Evolutionary conservation across 2,888 invertebrate genomes (phyloP).

Genomic region (Leuctra nigra): DNA sequence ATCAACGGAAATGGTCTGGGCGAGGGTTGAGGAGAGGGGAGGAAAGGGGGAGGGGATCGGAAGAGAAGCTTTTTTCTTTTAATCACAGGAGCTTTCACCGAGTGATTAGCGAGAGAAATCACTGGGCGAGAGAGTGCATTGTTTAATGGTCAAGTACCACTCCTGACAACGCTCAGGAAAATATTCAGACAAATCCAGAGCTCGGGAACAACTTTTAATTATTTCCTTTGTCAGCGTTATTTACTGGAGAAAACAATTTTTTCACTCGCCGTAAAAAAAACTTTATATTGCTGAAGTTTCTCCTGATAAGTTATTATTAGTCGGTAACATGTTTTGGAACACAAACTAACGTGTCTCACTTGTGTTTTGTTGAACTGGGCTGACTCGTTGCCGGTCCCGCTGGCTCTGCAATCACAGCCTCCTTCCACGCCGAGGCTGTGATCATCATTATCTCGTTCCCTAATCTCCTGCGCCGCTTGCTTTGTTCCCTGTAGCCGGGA

Average conservation of each 20-base stretch:
- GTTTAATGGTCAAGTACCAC: conserved; percentile 2
- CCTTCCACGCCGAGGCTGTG: not conserved
- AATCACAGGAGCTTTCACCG: not conserved
- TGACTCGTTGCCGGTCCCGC: not conserved
- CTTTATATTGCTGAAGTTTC: conserved; percentile 1
- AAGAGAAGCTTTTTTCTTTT: not conserved
- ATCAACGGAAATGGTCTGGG: too few relatives aligned
- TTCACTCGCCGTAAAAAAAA: not conserved
- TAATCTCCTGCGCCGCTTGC: not conserved
- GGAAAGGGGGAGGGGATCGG: too few relatives aligned
- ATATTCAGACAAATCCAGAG: not conserved
- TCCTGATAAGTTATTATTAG: not conserved
- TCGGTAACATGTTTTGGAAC: not conserved
- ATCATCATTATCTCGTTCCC: not conserved
- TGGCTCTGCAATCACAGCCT: conserved; percentile 2
- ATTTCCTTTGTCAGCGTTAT: conserved; percentile 1
- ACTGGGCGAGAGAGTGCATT: not conserved
- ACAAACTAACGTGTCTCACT: not conserved
- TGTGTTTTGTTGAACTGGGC: conserved; percentile 3
- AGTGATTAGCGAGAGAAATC: conserved; percentile 3
- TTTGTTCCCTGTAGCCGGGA: not conserved
- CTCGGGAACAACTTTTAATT: conserved; percentile 1
- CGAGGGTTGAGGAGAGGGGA: too few relatives aligned
- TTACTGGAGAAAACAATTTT: not conserved
- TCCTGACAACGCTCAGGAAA: too few relatives aligned